These are phyloP conservation scores for Halictus rubicundus DNA, from an alignment of 1,140 invertebrate species.

Conservation along the genomic window DNA sequence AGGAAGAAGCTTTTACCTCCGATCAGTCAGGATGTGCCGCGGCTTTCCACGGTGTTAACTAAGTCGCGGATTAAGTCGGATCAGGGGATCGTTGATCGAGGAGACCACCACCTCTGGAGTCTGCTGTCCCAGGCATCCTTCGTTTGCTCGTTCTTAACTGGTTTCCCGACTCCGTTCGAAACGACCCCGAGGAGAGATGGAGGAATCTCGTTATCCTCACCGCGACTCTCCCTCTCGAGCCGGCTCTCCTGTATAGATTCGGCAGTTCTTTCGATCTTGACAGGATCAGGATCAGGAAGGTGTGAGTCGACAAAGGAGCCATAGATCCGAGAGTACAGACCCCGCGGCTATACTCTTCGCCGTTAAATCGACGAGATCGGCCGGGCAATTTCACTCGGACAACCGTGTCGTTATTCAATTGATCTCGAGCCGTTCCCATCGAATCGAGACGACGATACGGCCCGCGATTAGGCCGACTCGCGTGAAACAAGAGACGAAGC, in stretches of 20 bases:
- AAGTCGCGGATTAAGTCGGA: constrained; percentile 60
- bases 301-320: too few relatives aligned
- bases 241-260: too few relatives aligned
- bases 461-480: constrained; percentile 6
- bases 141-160: constrained; percentile 47
- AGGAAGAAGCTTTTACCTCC: background rate
- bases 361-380: background rate
- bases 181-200: constrained; percentile 23
- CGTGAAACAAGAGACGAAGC: constrained; percentile 24
- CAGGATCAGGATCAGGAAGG: too few relatives aligned
- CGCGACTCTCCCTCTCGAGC: too few relatives aligned
- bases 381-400: constrained; percentile 23
- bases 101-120: background rate
- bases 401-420: constrained; percentile 37
- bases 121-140: background rate
- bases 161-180: constrained; percentile 40
- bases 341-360: background rate
- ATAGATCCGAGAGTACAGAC: background rate
- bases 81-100: constrained; percentile 52
- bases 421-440: constrained; percentile 20
- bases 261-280: background rate
- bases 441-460: constrained; percentile 14
- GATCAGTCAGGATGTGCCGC: constrained; percentile 29
- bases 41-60: constrained; percentile 49
- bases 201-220: constrained; percentile 47